A percentile compares a stretch with the other conserved stretches of the same genome.
Conservation (phyloP, 2,113 vertebrate species). For the Prinia subflava region DNA sequence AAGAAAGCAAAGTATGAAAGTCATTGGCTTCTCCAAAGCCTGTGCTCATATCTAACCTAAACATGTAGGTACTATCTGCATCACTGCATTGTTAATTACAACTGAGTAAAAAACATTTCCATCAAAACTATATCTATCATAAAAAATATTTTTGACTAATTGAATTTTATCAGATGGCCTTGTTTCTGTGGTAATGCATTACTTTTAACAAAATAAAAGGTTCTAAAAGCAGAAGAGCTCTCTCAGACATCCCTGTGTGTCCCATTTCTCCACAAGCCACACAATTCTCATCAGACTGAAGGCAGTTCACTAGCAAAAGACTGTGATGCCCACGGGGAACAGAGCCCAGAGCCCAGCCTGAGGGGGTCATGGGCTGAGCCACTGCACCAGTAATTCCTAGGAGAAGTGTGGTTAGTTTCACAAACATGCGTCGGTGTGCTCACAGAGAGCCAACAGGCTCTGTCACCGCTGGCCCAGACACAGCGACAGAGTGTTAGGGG, state of each 20-base stretch:
- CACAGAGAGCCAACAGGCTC: too few species aligned
- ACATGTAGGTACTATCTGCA: not conserved
- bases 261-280: not conserved
- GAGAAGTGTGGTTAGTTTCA: not conserved
- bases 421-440: too few species aligned
- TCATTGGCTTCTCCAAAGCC: not conserved
- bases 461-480: too few species aligned
- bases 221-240: not conserved
- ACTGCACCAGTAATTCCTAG: not conserved
- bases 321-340: rapidly evolving
- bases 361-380: rapidly evolving
- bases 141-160: slow-evolving; percentile 2
- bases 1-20: not conserved
- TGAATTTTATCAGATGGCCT: not conserved
- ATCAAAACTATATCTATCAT: not conserved
- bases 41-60: not conserved
- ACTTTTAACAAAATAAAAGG: not conserved
- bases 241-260: not conserved
- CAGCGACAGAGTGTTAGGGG: too few species aligned
- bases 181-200: not conserved
- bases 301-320: not conserved
- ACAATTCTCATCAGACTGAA: not conserved
- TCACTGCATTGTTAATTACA: slow-evolving; percentile 34
- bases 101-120: not conserved
- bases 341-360: not conserved